phyloP scores from a whole-genome alignment of 2,797 vertebrate genomes.

The Novumbra hubbsi region DNA sequence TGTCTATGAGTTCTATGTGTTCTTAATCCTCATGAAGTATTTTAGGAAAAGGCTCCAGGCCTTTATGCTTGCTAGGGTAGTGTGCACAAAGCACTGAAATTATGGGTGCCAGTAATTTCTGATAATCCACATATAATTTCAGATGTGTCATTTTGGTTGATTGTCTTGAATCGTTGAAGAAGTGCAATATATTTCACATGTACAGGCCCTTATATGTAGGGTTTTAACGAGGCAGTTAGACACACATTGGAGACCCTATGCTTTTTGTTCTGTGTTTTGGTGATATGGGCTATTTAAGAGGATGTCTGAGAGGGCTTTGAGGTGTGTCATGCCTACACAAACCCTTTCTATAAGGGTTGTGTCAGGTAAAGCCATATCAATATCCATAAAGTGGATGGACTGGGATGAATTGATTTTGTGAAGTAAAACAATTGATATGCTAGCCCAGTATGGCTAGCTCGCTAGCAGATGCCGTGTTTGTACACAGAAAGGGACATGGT shows the following conservation, averaged over 20 bases:
- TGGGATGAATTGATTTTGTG: not conserved
- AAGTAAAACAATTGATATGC: not conserved
- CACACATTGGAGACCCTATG: not conserved
- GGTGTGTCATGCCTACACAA: not conserved
- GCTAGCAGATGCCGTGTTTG: not conserved
- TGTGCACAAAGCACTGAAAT: no score
- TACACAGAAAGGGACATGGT: not conserved
- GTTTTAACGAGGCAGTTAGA: not conserved
- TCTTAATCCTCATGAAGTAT: no score
- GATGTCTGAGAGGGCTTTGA: not conserved
- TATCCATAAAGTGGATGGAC: not conserved
- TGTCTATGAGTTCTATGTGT: no score
- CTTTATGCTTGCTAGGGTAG: no score
- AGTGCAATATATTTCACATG: no score
- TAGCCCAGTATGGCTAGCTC: not conserved
- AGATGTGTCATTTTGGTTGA: no score
- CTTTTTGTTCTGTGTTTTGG: not conserved
- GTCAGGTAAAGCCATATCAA: not conserved
- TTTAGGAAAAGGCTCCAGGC: no score
- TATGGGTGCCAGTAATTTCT: no score
- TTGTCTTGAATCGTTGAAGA: no score
- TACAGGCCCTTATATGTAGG: no score
- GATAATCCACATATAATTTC: no score
- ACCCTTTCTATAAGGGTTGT: not conserved
- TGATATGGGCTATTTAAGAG: not conserved